Evolutionary conservation across 2,113 vertebrate species (phyloP).

Genomic region (Isichthys henryi): DNA sequence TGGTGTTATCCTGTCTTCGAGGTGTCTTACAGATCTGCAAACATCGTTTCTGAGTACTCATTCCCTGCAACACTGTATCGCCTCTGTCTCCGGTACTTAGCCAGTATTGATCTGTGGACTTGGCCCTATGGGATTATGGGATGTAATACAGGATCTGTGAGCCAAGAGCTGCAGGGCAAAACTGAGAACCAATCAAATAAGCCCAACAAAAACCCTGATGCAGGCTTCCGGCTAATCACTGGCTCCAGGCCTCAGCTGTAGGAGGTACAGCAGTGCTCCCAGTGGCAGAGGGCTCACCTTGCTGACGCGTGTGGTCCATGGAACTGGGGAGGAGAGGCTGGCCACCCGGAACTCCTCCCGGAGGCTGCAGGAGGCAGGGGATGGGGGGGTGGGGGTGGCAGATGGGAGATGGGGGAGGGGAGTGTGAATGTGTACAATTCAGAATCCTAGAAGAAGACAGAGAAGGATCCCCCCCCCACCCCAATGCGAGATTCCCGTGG

Average conservation of each 20-base stretch:
- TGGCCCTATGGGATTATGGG: neutral
- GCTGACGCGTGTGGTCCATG: conserved; percentile 94
- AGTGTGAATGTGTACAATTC: neutral
- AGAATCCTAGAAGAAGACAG: neutral
- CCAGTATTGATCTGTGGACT: neutral
- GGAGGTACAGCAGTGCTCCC: neutral
- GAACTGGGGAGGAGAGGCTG: conserved; percentile 93
- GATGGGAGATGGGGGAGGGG: neutral
- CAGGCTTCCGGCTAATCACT: neutral
- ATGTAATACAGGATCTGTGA: neutral
- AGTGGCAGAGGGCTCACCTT: conserved; percentile 64
- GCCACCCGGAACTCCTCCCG: conserved; percentile 88
- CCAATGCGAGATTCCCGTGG: neutral
- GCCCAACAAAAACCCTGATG: neutral
- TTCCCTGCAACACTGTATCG: neutral
- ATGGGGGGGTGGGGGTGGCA: neutral
- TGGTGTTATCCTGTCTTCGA: neutral
- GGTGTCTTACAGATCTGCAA: neutral
- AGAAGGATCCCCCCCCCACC: neutral
- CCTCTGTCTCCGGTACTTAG: neutral
- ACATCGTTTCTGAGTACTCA: neutral
- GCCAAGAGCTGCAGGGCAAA: neutral
- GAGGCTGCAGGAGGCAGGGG: conserved; percentile 63
- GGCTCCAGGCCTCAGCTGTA: neutral
- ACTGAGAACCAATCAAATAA: neutral